Conservation (phyloP, 2,113 vertebrate species). For the Haemorhous mexicanus region DNA sequence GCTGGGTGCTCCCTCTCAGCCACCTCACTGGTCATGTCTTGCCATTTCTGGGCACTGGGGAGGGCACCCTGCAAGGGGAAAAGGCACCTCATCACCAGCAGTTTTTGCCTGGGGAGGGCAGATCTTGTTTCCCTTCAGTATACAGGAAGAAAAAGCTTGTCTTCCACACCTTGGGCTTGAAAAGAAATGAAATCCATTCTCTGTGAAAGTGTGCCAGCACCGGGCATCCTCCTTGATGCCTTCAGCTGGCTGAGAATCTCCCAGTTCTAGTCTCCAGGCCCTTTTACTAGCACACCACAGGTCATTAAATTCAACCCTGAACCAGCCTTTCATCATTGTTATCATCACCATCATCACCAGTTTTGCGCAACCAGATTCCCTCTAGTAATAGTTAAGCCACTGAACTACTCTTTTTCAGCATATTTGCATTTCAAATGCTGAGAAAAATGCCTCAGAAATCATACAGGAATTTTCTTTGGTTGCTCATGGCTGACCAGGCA, state of each 20-base stretch:
- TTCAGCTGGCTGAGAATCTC: not conserved
- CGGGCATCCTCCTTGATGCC: not conserved
- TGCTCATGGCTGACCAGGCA: not conserved
- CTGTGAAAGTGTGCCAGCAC: fast-evolving
- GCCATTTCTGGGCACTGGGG: not conserved
- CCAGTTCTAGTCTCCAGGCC: not conserved
- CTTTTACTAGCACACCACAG: not conserved
- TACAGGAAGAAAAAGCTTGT: not conserved
- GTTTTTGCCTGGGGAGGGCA: not conserved
- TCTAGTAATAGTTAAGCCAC: not conserved
- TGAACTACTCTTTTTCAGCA: not conserved
- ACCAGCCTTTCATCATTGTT: not conserved
- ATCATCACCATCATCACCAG: not conserved
- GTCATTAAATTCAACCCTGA: not conserved
- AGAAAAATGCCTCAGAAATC: not conserved
- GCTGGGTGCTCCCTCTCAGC: not conserved
- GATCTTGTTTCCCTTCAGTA: not conserved
- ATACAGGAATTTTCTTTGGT: not conserved
- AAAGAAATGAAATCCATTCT: not conserved
- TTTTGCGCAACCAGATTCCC: not conserved
- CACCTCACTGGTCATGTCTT: not conserved
- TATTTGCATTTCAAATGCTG: not conserved
- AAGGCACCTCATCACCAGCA: not conserved
- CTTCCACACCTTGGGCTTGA: not conserved
- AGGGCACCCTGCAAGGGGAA: not conserved